Evolutionary conservation across 2,888 invertebrate genomes (phyloP).

Genomic region (Onthophagus sagittarius): DNA sequence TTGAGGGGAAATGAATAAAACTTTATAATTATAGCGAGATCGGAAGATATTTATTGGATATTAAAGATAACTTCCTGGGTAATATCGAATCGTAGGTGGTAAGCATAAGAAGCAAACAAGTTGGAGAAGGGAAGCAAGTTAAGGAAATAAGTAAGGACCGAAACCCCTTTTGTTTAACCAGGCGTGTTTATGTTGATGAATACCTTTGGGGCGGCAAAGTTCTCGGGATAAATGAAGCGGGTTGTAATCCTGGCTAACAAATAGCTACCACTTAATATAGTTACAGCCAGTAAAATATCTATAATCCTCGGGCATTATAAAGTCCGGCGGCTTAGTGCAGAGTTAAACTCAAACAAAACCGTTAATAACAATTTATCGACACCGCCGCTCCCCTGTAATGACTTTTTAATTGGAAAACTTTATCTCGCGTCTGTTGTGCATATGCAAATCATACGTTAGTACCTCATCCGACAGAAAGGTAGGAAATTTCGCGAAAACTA

Average conservation of each 20-base stretch:
- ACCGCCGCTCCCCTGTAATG: conserved; percentile 3
- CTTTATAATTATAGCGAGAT: background rate
- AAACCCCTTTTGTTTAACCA: background rate
- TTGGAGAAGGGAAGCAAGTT: too few relatives aligned
- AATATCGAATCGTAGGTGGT: background rate
- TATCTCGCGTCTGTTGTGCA: background rate
- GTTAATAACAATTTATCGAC: conserved; percentile 14
- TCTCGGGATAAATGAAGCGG: conserved; percentile 7
- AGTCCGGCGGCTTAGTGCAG: conserved; percentile 5
- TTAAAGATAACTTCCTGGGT: background rate
- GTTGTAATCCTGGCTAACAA: conserved; percentile 8
- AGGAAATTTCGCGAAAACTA: background rate
- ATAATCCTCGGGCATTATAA: conserved; percentile 13
- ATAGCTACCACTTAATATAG: conserved; percentile 10
- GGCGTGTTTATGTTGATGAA: conserved; percentile 7
- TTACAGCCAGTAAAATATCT: conserved; percentile 11
- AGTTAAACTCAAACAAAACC: conserved; percentile 9
- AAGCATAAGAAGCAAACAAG: background rate
- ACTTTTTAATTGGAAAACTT: conserved; percentile 12
- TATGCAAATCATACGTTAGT: conserved; percentile 2
- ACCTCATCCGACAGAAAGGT: background rate
- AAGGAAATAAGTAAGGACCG: background rate
- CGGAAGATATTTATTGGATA: background rate
- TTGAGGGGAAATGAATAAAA: background rate
- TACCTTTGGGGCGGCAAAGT: background rate